Evolutionary conservation across 2,888 invertebrate species (phyloP), one percentile per base, ranked within the genome.

Genomic region (Colostygia pectinataria): DNA sequence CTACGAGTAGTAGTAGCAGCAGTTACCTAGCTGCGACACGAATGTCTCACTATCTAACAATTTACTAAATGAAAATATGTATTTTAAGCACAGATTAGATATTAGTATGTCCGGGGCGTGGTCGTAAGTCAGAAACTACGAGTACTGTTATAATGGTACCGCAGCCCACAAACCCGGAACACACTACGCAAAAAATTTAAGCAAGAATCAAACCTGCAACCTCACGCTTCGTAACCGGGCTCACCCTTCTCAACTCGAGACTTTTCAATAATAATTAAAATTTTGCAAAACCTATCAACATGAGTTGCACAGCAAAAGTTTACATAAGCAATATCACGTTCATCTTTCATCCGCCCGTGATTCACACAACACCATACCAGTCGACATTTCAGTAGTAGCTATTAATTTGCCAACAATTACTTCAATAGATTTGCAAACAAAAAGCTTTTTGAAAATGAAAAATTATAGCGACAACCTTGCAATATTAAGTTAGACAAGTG

Each of bases 401-500:
- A 56, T 49, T 53, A 49, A 53, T 53, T 49, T 20, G 39, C 53
- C 33, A 55, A 34, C 50, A 29, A 43, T 50, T 20, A 20, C 40
- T 52, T 52, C 48, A 54, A 54, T 44, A 46, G 34, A 31, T 14
- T 28, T 9, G 25, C 41, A 37, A 45, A 50, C 51, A 58, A 58
- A 44, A 55, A 38, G 48, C 44, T 41, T 42, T 54, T 48, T 53
- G 14, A 47, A 54, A 36, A 53, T 60, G 56, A 59, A 41, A 36
- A 46, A 58, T 62, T 64, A 61, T 61, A 55, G 50, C 34, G 46
- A 39, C 60, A 68, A 62, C 72, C 70, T 71, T 69, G 69, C 55
- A 44, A 48, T 65, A 61, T 62, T 63, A 57, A 61, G 53, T 46
- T 37, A 49, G 64, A 59, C 57, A 46, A 55, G 55, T 58, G 65